Percentiles rank a stretch among this genome's conserved stretches.
phyloP scores from a whole-genome alignment of 2,888 invertebrate species.

The Operophtera brumata region DNA sequence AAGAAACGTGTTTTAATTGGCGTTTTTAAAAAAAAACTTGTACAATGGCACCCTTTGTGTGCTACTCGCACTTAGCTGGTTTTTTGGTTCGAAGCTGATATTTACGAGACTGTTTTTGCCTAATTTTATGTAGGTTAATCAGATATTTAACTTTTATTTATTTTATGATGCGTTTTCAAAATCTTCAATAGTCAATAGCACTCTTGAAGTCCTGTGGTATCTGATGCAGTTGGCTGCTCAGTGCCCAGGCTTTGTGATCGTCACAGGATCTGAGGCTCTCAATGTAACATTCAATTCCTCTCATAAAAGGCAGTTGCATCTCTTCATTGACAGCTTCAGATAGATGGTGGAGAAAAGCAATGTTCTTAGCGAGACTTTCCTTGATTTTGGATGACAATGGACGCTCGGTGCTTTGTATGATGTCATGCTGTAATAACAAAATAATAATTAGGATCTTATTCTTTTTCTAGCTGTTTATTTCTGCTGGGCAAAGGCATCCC shows the following conservation, averaged over 20 bases:
- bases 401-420: conserved; percentile 68
- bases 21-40: too few species aligned
- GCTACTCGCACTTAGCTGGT: too few species aligned
- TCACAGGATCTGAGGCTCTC: conserved; percentile 68
- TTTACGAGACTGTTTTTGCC: too few species aligned
- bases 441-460: too few species aligned
- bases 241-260: conserved; percentile 75
- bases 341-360: conserved; percentile 67
- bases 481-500: too few species aligned
- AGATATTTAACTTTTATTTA: too few species aligned
- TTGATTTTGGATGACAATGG: conserved; percentile 65
- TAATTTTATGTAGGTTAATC: too few species aligned
- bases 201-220: conserved; percentile 72
- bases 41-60: too few species aligned
- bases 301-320: conserved; percentile 68
- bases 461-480: too few species aligned
- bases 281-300: conserved; percentile 70
- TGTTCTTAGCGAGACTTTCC: conserved; percentile 68
- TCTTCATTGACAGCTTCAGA: conserved; percentile 72
- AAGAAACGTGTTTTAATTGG: too few species aligned
- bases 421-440: conserved; percentile 63
- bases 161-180: too few species aligned
- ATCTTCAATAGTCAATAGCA: conserved; percentile 69
- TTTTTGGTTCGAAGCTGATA: too few species aligned
- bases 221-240: conserved; percentile 67